Evolutionary conservation across 2,113 vertebrate genomes (phyloP), one percentile per base, ranked within the genome.

Genomic region (Salvelinus alpinus): DNA sequence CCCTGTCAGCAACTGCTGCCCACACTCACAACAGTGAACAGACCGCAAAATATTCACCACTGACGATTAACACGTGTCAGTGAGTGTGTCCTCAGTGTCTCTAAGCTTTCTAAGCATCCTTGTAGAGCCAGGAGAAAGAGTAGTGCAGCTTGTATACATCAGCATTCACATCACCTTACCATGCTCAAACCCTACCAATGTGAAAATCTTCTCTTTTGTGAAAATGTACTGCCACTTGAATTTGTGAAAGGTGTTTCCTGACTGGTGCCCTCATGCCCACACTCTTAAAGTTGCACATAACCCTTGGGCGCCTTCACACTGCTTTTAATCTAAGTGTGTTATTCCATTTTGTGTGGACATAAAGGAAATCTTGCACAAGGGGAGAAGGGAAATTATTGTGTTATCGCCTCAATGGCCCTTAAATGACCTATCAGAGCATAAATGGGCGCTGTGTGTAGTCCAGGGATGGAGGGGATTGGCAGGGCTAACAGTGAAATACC

Each of bases 381-480:
- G 66, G 64, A 66, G 54, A 57, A 20, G 74, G 66, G 78, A 74
- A 68, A 72, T 67, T n/a, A 74, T 59, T 31, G 71, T 85, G 47
- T 27, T 77, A 75, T 77, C 6, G 0, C 31, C 25, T 64, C 73
- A 74, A 66, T 16, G 60, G 62, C 71, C 76, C 77, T 76, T 74
- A 64, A 80, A 79, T 62, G 70, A 74, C 71, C 78, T 62, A 72
- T 74, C 80, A 74, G 68, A 86, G 31, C 73, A 57, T 27, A 82
- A 85, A 87, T 85, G 12, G 31, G 78, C 74, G 78, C 60, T 54
- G 66, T 67, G 69, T 20, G 11, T 18, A 38, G 34, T 65, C 34
- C 59, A n/a, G n/a, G 34, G 34, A 31, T 48, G 31, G 25, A 72
- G 24, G 25, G 20, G 25, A 48, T 57, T 25, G 70, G 34, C n/a